A percentile compares a stretch with the other conserved stretches of the same genome.
These are phyloP conservation scores for Alviniconcha marisindica DNA, from an alignment of 1,140 invertebrate genomes.

Conservation along the genomic window DNA sequence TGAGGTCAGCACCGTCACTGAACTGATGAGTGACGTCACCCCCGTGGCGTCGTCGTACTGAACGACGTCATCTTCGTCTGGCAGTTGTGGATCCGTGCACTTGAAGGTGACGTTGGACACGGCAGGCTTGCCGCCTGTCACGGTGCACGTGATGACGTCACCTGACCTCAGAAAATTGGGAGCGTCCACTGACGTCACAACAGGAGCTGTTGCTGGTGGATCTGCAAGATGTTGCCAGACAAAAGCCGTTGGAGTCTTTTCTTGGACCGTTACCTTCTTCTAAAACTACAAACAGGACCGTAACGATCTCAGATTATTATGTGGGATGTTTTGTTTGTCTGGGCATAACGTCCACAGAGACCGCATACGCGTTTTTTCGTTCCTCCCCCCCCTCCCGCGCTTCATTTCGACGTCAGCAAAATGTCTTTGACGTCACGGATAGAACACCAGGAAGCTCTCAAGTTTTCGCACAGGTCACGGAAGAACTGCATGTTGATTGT, in stretches of 20 bases:
- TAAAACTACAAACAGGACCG: too few relatives aligned
- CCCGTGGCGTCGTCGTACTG: not conserved
- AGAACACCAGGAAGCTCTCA: too few relatives aligned
- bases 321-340: too few relatives aligned
- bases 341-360: too few relatives aligned
- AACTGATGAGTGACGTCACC: constrained; percentile 1
- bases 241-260: not conserved
- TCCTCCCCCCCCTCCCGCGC: too few relatives aligned
- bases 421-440: too few relatives aligned
- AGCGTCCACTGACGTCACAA: not conserved
- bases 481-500: too few relatives aligned
- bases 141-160: constrained; percentile 18
- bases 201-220: not conserved
- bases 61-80: not conserved
- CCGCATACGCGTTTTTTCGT: too few relatives aligned
- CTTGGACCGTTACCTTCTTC: too few relatives aligned
- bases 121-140: not conserved
- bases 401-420: too few relatives aligned
- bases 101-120: not conserved
- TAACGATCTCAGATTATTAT: not conserved
- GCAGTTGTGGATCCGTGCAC: not conserved
- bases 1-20: not conserved
- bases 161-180: not conserved
- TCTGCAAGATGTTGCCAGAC: too few relatives aligned
- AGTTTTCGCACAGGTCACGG: too few relatives aligned